Evolutionary conservation across 2,797 vertebrate genomes (phyloP).

Genomic region (Hyperoplus immaculatus): DNA sequence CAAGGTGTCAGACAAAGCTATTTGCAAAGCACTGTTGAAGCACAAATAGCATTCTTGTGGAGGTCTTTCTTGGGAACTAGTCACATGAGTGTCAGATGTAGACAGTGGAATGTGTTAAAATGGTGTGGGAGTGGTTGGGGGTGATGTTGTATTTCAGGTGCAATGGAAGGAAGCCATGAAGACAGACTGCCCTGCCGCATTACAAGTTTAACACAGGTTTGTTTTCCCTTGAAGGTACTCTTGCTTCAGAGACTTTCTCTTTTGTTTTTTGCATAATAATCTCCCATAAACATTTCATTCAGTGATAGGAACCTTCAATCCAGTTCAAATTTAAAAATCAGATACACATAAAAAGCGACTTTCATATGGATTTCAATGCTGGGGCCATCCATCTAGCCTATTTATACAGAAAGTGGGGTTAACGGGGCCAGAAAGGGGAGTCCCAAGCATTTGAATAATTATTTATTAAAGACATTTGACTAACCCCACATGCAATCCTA

Average conservation of each 20-base stretch:
- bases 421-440: too few relatives aligned
- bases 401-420: not conserved
- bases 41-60: constrained; percentile 22
- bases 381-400: too few relatives aligned
- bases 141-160: constrained; percentile 51
- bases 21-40: not conserved
- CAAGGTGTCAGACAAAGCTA: constrained; percentile 10
- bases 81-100: not conserved
- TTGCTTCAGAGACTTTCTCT: constrained; percentile 33
- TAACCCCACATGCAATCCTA: too few relatives aligned
- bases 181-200: constrained; percentile 9
- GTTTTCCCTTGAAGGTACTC: constrained; percentile 24
- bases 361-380: too few relatives aligned
- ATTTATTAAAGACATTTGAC: not conserved
- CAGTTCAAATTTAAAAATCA: too few relatives aligned
- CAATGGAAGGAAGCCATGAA: not conserved
- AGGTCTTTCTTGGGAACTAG: not conserved
- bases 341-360: too few relatives aligned
- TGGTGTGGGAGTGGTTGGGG: not conserved
- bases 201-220: constrained; percentile 24
- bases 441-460: not conserved
- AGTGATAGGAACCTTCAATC: not conserved
- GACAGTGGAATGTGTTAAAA: constrained; percentile 15
- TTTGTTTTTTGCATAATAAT: constrained; percentile 8
- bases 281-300: not conserved